Conservation (phyloP, 2,888 invertebrate species). For the Parascotia fuliginaria region DNA sequence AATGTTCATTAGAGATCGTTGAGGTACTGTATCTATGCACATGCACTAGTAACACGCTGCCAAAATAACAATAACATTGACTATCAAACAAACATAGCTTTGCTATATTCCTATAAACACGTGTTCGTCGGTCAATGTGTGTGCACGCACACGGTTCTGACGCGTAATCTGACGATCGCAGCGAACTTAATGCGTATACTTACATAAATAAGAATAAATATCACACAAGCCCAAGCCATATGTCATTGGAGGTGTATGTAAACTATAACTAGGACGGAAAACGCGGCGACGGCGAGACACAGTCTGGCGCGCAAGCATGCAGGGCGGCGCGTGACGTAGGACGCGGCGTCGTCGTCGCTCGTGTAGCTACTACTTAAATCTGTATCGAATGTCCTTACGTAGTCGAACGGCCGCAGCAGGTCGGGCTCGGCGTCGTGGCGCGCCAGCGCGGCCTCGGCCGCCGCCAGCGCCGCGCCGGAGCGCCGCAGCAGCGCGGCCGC, state of each 20-base stretch:
- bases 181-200: conserved; percentile 68
- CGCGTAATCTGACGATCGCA: conserved; percentile 72
- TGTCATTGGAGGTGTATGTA: conserved; percentile 82
- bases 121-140: conserved; percentile 38
- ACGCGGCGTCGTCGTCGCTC: conserved; percentile 56
- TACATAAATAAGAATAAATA: conserved; percentile 74
- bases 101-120: too few relatives aligned
- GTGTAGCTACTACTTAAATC: conserved; percentile 71
- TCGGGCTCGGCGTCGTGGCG: conserved; percentile 79
- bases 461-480: conserved; percentile 87
- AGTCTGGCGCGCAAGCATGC: conserved; percentile 73
- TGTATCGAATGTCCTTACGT: conserved; percentile 82
- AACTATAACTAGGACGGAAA: conserved; percentile 80
- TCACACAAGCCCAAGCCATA: conserved; percentile 78
- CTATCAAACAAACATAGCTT: conserved; percentile 38
- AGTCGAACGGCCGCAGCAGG: conserved; percentile 79
- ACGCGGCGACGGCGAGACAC: conserved; percentile 80
- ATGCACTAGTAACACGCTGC: conserved; percentile 39
- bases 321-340: conserved; percentile 59
- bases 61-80: conserved; percentile 35
- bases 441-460: conserved; percentile 86
- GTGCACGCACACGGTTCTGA: conserved; percentile 19
- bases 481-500: conserved; percentile 87
- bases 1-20: conserved; percentile 52
- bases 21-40: conserved; percentile 30